A percentile compares a stretch with the other conserved stretches of the same genome.
These are phyloP conservation scores for Dallia pectoralis DNA, from an alignment of 2,797 vertebrate genomes.

Conservation along the genomic window DNA sequence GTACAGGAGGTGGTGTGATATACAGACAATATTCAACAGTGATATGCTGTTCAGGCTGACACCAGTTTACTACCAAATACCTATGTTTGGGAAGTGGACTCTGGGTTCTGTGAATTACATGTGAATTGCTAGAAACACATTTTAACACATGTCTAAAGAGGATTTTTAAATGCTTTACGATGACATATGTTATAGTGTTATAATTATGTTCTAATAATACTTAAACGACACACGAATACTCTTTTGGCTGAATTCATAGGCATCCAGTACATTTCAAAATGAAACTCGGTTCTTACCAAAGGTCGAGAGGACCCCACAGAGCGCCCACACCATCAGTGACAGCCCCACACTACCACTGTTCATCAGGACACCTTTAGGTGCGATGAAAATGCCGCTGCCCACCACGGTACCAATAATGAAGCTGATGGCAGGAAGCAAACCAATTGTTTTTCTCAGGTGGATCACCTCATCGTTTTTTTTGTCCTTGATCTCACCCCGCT, in stretches of 20 bases:
- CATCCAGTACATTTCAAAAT: background rate
- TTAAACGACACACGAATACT: background rate
- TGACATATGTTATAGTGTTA: too few relatives aligned
- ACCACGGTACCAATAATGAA: conserved; percentile 84
- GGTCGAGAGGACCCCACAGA: conserved; percentile 80
- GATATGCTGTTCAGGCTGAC: too few relatives aligned
- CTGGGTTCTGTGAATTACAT: background rate
- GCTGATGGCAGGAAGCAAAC: conserved; percentile 74
- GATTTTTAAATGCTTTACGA: too few relatives aligned
- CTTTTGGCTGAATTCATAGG: background rate
- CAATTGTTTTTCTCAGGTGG: conserved; percentile 77
- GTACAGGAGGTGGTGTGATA: too few relatives aligned
- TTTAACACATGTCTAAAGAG: background rate
- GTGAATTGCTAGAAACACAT: background rate
- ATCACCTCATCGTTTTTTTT: conserved; percentile 55
- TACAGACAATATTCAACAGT: too few relatives aligned
- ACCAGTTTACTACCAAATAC: background rate
- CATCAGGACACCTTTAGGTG: conserved; percentile 84
- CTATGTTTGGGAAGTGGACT: background rate
- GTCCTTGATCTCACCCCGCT: conserved; percentile 18
- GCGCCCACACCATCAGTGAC: conserved; percentile 81
- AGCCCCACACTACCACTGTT: conserved; percentile 84
- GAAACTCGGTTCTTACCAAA: conserved; percentile 69
- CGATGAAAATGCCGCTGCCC: conserved; percentile 89
- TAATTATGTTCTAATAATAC: background rate